Evolutionary conservation across 1,140 invertebrate species (phyloP), one percentile per base, ranked within the genome.

Genomic region (Galleria mellonella): DNA sequence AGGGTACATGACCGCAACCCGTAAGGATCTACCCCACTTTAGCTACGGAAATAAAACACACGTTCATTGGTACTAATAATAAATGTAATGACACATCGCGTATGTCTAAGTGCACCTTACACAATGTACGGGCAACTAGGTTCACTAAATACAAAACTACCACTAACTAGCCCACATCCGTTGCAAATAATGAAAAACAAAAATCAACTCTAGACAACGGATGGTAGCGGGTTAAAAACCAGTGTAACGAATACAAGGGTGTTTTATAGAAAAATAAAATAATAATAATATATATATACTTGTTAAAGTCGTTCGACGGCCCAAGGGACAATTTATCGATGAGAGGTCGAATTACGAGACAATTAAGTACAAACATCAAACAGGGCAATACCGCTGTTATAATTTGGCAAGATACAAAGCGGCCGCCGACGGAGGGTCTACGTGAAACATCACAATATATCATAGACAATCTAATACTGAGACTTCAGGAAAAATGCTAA

Each of bases 41-140:
- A 32, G 47, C 58, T 60, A 61, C 62, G 6, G 70, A 84, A 84
- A 84, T 84, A 82, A 84, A 81, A 82, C 81, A 84, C 75, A 79
- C 70, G 63, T 68, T 58, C 62, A 58, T 62, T 68, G 17, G 17
- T 78, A 78, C 77, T 84, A 82, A 76, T 76, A 72, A 72, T 83
- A 78, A 73, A 35, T 37, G 35, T 84, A 82, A 83, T 84, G 73
- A 79, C 71, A 81, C 75, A 79, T 73, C 43, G 67, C 62, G 62
- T 72, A 78, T 57, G 63, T 47, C 61, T 72, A 76, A 53, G 77
- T 79, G 76, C 73, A 70, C 62, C 61, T 66, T 61, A 68, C 67
- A 74, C 72, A 23, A 78, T 61, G 63, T 66, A 71, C 74, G 69
- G 61, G 69, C 75, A 66, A 68, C 61, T 71, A 67, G 62, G 44